Conservation (phyloP, 1,140 invertebrate species). For the Doryteuthis pealeii region DNA sequence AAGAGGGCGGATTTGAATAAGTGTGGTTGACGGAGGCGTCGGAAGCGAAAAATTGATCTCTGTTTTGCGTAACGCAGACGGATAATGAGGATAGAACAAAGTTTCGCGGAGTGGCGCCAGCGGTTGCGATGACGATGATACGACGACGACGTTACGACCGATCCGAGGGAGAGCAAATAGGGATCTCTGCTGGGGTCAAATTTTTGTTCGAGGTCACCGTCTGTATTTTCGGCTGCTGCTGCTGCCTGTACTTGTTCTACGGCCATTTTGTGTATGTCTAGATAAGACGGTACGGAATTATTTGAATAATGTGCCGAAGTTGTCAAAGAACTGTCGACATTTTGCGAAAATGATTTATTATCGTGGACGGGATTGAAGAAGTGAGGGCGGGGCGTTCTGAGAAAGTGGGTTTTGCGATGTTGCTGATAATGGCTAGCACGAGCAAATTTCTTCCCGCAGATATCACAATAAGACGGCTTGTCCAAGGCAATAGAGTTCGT, state of each 20-base stretch:
- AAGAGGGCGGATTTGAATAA: not conserved
- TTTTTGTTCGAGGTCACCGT: not conserved
- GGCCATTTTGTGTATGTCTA: not conserved
- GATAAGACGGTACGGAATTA: not conserved
- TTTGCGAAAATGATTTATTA: not conserved
- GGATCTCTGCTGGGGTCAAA: not conserved
- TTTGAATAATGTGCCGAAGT: not conserved
- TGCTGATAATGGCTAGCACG: constrained; percentile 58
- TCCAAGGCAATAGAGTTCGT: constrained; percentile 63
- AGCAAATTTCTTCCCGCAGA: constrained; percentile 97
- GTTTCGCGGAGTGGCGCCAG: no score
- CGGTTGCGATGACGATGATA: not conserved
- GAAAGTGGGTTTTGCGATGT: not conserved
- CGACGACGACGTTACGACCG: not conserved
- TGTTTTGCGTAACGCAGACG: not conserved
- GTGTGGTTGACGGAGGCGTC: not conserved
- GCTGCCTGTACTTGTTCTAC: not conserved
- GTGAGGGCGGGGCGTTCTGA: not conserved
- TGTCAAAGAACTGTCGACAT: not conserved
- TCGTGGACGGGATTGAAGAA: not conserved
- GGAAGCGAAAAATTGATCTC: not conserved
- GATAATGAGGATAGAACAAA: not conserved
- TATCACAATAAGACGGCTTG: constrained; percentile 96
- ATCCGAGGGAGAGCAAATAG: not conserved
- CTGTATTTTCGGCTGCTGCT: not conserved